Evolutionary conservation across 2,888 invertebrate genomes (phyloP).

Genomic region (Adela reaumurella): DNA sequence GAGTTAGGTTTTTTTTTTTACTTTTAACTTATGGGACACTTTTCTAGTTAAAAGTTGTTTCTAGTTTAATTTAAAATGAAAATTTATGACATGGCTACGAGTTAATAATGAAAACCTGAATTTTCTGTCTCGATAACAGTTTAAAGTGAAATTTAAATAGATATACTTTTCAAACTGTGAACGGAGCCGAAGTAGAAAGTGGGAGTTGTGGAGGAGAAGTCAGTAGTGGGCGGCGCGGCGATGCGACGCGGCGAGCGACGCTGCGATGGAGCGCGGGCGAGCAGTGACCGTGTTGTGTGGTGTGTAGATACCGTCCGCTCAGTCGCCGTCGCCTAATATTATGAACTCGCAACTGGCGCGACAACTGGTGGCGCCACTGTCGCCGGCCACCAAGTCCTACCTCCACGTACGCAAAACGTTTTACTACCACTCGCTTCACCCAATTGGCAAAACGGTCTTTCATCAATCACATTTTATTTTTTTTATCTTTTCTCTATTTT

Average conservation of each 20-base stretch:
- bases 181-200: too few relatives aligned
- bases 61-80: too few relatives aligned
- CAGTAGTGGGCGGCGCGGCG: background rate
- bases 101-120: too few relatives aligned
- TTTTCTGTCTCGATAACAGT: too few relatives aligned
- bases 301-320: slow-evolving; percentile 34
- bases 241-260: background rate
- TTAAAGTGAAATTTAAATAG: too few relatives aligned
- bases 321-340: slow-evolving; percentile 36
- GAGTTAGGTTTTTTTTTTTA: too few relatives aligned
- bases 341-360: slow-evolving; percentile 60
- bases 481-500: background rate
- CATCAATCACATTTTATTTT: background rate
- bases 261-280: background rate
- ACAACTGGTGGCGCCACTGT: slow-evolving; percentile 58
- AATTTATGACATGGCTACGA: too few relatives aligned
- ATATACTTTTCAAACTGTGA: too few relatives aligned
- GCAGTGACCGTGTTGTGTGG: slow-evolving; percentile 24
- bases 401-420: slow-evolving; percentile 49
- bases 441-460: slow-evolving; percentile 7
- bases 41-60: too few relatives aligned
- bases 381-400: slow-evolving; percentile 35
- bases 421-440: slow-evolving; percentile 51
- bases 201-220: background rate
- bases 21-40: too few relatives aligned